A percentile compares a stretch with the other conserved stretches of the same genome.
Evolutionary conservation across 2,797 vertebrate species (phyloP).

Genomic region (Pempheris klunzingeri): DNA sequence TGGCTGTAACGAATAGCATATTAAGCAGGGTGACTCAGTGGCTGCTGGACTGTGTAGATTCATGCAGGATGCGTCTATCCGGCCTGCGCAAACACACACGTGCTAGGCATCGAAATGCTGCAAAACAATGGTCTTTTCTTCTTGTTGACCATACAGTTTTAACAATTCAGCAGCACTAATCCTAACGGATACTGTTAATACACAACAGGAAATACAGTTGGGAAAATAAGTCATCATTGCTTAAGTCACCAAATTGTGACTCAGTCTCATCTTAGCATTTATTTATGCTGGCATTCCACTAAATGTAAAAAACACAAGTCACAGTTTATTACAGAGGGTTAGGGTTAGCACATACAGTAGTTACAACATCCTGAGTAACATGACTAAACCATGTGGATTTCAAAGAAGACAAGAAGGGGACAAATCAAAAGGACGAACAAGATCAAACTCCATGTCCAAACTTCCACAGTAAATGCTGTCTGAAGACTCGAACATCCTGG

Average conservation of each 20-base stretch:
- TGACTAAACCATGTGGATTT: neutral
- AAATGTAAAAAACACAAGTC: constrained; percentile 18
- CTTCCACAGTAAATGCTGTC: neutral
- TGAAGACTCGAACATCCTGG: neutral
- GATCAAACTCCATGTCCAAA: neutral
- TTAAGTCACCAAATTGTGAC: neutral
- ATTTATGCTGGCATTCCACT: constrained; percentile 3
- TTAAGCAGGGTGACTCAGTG: neutral
- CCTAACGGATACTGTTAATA: too few relatives aligned
- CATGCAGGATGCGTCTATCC: neutral
- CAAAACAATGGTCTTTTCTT: too few relatives aligned
- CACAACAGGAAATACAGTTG: too few relatives aligned
- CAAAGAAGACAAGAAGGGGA: neutral
- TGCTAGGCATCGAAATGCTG: neutral
- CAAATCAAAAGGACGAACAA: constrained; percentile 5
- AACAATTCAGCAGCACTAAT: neutral
- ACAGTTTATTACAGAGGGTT: constrained; percentile 24
- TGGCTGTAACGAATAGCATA: neutral
- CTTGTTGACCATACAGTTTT: neutral
- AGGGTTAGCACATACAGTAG: constrained; percentile 32
- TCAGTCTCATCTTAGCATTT: neutral
- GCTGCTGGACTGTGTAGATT: neutral
- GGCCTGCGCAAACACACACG: neutral
- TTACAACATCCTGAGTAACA: constrained; percentile 36
- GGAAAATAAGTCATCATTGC: too few relatives aligned